phyloP scores from a whole-genome alignment of 2,113 vertebrate species.

The Romanogobio albipinnatus region DNA sequence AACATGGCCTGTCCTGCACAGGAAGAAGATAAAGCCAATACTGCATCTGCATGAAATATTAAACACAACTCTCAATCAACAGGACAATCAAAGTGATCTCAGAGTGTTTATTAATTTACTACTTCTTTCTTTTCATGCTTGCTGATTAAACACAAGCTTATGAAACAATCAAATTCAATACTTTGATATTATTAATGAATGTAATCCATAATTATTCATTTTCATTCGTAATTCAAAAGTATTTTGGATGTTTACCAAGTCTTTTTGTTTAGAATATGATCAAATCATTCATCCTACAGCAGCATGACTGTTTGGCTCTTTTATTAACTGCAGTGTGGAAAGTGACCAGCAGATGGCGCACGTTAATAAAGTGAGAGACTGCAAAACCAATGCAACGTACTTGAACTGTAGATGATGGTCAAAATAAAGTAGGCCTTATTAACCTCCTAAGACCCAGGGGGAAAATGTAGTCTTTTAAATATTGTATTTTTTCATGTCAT shows the following conservation, averaged over 20 bases:
- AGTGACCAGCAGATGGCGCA: conserved; percentile 9
- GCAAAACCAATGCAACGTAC: not conserved
- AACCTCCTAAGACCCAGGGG: too few relatives aligned
- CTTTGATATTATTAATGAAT: not conserved
- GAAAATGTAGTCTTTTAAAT: too few relatives aligned
- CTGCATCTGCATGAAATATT: not conserved
- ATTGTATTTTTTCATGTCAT: too few relatives aligned
- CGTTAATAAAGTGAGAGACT: not conserved
- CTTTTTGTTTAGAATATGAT: not conserved
- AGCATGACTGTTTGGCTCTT: not conserved
- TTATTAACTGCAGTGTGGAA: not conserved
- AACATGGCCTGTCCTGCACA: not conserved
- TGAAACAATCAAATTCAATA: not conserved
- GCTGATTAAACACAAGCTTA: not conserved
- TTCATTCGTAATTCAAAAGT: not conserved
- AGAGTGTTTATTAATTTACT: not conserved
- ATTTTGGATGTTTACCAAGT: not conserved
- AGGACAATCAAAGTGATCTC: not conserved
- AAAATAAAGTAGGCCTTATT: not conserved
- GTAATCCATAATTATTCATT: not conserved
- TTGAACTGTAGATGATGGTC: not conserved
- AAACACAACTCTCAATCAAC: not conserved
- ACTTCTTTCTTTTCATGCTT: not conserved
- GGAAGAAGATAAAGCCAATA: not conserved
- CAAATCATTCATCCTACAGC: not conserved